These are phyloP conservation scores for Ypsolopha sequella DNA, from an alignment of 2,888 invertebrate genomes.

Conservation along the genomic window DNA sequence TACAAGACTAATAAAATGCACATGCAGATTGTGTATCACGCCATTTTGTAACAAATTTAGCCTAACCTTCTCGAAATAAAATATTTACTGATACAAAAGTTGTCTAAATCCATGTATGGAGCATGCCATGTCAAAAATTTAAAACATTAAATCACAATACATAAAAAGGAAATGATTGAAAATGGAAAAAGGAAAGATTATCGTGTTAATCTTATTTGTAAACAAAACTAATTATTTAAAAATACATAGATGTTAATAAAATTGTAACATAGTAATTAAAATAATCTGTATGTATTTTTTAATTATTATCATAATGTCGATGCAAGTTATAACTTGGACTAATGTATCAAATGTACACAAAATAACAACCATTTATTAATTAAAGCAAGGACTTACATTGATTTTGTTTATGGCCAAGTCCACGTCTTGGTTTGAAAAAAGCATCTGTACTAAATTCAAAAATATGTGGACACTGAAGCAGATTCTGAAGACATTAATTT, in stretches of 20 bases:
- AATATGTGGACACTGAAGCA: not conserved
- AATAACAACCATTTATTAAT: slow-evolving; percentile 22
- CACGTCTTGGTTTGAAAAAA: slow-evolving; percentile 7
- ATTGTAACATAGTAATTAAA: slow-evolving; percentile 48
- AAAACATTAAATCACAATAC: not conserved
- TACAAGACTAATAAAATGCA: slow-evolving; percentile 51
- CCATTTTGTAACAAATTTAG: not conserved
- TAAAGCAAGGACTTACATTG: not conserved
- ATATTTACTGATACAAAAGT: not conserved
- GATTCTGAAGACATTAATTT: too few species aligned
- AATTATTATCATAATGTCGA: slow-evolving; percentile 60
- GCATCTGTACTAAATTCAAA: slow-evolving; percentile 2
- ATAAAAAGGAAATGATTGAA: slow-evolving; percentile 1
- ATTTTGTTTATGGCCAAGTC: not conserved
- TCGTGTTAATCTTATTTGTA: slow-evolving; percentile 12
- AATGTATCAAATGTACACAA: slow-evolving; percentile 56
- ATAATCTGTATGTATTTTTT: slow-evolving; percentile 63
- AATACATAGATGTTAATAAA: slow-evolving; percentile 35
- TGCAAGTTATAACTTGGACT: slow-evolving; percentile 43
- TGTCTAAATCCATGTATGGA: not conserved
- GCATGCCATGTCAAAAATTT: not conserved
- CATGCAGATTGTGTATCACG: slow-evolving; percentile 25
- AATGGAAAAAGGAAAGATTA: slow-evolving; percentile 2
- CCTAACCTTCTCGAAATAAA: not conserved
- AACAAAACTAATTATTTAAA: slow-evolving; percentile 49